A percentile compares a stretch with the other conserved stretches of the same genome.
phyloP scores from a whole-genome alignment of 1,140 invertebrate species.

The Diorhabda carinulata region DNA sequence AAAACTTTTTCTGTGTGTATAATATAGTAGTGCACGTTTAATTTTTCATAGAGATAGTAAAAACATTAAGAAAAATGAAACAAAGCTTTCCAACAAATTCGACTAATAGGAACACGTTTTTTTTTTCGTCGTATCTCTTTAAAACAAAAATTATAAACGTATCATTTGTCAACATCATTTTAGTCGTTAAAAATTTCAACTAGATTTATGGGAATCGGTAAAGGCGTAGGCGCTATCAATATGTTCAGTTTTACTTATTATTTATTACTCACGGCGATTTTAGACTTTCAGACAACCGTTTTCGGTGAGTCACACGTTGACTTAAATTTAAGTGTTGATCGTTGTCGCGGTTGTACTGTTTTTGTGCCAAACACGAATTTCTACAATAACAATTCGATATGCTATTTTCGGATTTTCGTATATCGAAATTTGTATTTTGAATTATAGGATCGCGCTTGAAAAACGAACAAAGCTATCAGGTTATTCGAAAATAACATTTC shows the following conservation, averaged over 20 bases:
- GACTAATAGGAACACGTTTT: not conserved
- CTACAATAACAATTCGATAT: constrained; percentile 1
- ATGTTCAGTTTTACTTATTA: not conserved
- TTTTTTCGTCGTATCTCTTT: not conserved
- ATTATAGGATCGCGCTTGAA: not conserved
- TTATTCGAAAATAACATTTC: no score
- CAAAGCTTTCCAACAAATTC: not conserved
- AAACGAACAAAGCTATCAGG: no score
- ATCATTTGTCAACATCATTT: constrained; percentile 2
- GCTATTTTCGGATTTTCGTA: not conserved
- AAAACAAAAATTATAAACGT: not conserved
- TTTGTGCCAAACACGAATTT: not conserved
- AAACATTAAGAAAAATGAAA: not conserved
- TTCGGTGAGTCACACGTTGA: not conserved
- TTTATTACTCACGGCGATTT: not conserved
- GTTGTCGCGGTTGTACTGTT: not conserved
- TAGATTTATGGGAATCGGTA: constrained; percentile 2
- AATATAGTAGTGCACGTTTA: not conserved
- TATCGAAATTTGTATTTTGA: not conserved
- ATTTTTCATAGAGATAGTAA: not conserved
- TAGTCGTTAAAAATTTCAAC: not conserved
- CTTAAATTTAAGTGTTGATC: constrained; percentile 1
- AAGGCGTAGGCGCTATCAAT: not conserved
- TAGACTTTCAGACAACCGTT: not conserved
- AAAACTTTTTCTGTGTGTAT: not conserved